Percentiles rank a stretch among this genome's conserved stretches.
Evolutionary conservation across 92 coral and sea anemone genomes (phyloP).

Genomic region (Parazoanthus swiftii): DNA sequence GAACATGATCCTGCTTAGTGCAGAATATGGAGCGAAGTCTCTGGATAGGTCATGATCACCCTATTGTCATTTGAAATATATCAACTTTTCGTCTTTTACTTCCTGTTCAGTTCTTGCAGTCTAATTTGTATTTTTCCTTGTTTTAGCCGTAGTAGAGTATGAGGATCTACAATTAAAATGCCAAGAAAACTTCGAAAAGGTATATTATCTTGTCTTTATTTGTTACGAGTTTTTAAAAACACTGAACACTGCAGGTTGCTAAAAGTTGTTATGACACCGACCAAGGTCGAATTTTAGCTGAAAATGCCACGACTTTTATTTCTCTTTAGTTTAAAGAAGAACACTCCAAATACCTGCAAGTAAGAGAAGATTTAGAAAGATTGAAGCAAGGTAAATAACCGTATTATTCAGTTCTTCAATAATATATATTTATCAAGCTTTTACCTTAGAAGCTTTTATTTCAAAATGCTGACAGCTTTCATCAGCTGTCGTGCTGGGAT

Average conservation of each 20-base stretch:
- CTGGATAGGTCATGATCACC: no score
- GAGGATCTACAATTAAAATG: slow-evolving; percentile 78
- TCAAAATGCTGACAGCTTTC: background rate
- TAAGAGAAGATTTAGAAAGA: slow-evolving; percentile 83
- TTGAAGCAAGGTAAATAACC: slow-evolving; percentile 74
- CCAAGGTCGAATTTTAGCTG: background rate
- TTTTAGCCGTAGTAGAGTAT: slow-evolving; percentile 81
- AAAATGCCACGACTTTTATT: background rate
- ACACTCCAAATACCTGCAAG: slow-evolving; percentile 75
- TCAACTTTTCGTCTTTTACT: background rate
- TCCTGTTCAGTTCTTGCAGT: slow-evolving; percentile 12
- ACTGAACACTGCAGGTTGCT: slow-evolving; percentile 5
- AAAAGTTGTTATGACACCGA: background rate
- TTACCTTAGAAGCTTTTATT: background rate
- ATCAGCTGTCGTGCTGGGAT: background rate
- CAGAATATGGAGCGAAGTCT: background rate
- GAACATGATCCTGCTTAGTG: background rate
- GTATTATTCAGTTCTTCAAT: background rate
- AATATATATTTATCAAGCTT: background rate
- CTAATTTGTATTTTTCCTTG: background rate
- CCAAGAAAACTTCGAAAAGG: slow-evolving; percentile 86
- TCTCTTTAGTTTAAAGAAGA: slow-evolving; percentile 77
- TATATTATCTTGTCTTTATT: slow-evolving; percentile 17
- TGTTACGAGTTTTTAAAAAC: background rate
- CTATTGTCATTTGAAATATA: no score